Base-by-base conservation (phyloP, 2,797 vertebrate species). In the Brachyalestes nurse region DNA sequence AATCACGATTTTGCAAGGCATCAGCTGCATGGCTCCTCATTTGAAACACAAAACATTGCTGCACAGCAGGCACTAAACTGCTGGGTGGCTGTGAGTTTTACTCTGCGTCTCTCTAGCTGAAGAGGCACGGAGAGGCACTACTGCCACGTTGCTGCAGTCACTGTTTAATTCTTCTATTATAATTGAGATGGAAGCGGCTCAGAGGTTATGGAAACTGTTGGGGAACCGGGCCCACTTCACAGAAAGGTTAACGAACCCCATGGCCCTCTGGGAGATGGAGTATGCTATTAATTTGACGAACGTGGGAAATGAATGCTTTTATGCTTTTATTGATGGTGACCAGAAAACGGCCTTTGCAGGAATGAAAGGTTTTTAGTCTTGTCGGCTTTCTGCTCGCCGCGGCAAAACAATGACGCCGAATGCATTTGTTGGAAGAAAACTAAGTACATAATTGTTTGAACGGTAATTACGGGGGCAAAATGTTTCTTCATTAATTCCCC, bases 221-320 rank as follows among this genome's bases (percentile, higher is more conserved):
- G 90, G 83, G 92, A 94, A 94, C 92, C 92, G 90, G 93, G 93
- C 93, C 93, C 93, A 95, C 95, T 95, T 94, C 94, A 95, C 90
- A 87, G 89, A 91, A 90, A 94, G 95, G 95, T 95, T 94, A 94
- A 95, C 92, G 91, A 95, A 95, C 94, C 94, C 91, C 92, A 91
- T 91, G 90, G 95, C 94, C 95, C 94, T 94, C 93, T 94, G 95
- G 94, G 94, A 95, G 95, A 94, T 95, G 93, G 94, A 95, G 95
- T 95, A 95, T 91, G 93, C 93, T 92, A 93, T 93, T 95, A 95
- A 95, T 95, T 95, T 95, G 94, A 95, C 93, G 92, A 95, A 95
- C 93, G 94, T 95, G 94, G 94, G 93, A 95, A 95, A 95, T 94
- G 94, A 95, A 95, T 94, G 95, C 95, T 95, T 95, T 95, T 95